These are phyloP conservation scores for Vulpes vulpes DNA, from an alignment of 2,113 vertebrate genomes.

Conservation along the genomic window DNA sequence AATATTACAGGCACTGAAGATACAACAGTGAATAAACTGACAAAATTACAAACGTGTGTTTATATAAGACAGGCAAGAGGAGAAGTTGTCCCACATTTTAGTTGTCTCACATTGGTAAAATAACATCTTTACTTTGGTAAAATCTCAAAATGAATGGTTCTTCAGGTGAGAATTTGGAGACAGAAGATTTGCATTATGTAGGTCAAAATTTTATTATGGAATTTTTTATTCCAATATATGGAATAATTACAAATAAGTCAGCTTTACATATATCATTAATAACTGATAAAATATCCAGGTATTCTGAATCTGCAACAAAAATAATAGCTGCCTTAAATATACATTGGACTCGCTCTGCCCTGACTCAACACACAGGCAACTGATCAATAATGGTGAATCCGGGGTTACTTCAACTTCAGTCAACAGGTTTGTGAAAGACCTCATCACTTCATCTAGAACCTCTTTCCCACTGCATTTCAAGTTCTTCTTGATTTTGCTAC, in stretches of 20 bases:
- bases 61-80: not conserved
- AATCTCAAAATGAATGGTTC: not conserved
- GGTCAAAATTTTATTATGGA: not conserved
- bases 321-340: not conserved
- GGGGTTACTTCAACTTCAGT: not conserved
- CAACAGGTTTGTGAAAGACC: not conserved
- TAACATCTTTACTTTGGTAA: not conserved
- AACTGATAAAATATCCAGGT: not conserved
- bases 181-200: not conserved
- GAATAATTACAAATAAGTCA: not conserved
- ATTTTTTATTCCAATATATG: not conserved
- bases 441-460: not conserved
- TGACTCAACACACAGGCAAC: fast-evolving
- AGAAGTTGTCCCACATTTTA: not conserved
- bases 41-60: not conserved
- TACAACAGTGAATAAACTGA: not conserved
- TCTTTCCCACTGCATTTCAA: not conserved
- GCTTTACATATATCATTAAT: not conserved
- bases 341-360: not conserved
- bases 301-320: not conserved
- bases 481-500: not conserved
- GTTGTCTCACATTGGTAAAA: not conserved
- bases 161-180: not conserved
- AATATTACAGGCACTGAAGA: not conserved
- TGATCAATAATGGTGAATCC: not conserved